These are phyloP conservation scores for Gracilinanus agilis DNA, from an alignment of 2,113 vertebrate species.

Conservation along the genomic window DNA sequence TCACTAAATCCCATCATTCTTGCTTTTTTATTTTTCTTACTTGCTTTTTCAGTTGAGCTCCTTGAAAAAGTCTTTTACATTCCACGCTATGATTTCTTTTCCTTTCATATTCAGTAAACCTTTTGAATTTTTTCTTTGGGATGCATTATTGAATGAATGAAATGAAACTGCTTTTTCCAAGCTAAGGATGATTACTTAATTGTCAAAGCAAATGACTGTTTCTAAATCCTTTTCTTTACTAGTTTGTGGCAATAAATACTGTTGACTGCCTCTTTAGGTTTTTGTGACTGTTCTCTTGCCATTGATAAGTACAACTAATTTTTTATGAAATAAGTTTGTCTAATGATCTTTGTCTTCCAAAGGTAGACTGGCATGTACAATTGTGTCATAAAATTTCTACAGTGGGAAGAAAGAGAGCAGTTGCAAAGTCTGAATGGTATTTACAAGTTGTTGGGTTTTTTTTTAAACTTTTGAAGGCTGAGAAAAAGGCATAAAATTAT, in stretches of 20 bases:
- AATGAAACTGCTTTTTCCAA: background rate
- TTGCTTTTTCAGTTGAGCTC: background rate
- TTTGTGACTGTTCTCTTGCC: conserved; percentile 30
- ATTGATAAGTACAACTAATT: conserved; percentile 60
- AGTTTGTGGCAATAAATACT: background rate
- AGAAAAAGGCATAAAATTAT: conserved; percentile 70
- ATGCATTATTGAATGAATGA: background rate
- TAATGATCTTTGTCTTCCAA: conserved; percentile 56
- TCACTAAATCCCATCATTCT: background rate
- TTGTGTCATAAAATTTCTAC: conserved; percentile 57
- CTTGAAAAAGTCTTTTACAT: background rate
- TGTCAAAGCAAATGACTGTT: background rate
- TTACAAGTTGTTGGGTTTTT: conserved; percentile 72
- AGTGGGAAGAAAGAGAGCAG: conserved; percentile 60
- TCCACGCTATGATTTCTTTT: background rate
- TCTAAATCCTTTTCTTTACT: background rate
- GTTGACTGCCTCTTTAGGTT: background rate
- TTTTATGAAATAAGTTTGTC: conserved; percentile 48
- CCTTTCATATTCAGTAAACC: background rate
- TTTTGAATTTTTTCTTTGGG: background rate
- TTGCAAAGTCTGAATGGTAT: conserved; percentile 75
- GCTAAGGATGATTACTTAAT: background rate
- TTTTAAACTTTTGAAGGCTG: conserved; percentile 65
- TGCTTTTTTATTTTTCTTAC: background rate
- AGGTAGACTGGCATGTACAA: conserved; percentile 49